Conservation (phyloP, 2,888 invertebrate species). For the Molanna angustata region DNA sequence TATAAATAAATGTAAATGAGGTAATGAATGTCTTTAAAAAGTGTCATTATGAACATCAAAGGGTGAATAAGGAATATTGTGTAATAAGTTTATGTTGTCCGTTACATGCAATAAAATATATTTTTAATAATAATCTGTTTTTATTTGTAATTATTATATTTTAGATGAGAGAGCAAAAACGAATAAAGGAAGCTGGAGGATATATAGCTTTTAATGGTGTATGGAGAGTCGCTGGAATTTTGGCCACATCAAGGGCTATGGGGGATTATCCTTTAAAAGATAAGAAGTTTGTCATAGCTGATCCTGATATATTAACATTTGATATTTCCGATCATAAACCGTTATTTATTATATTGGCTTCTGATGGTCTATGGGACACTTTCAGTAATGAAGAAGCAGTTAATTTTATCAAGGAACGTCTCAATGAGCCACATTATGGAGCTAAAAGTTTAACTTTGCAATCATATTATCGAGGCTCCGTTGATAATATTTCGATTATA, state of each 20-base stretch:
- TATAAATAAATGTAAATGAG: too few relatives aligned
- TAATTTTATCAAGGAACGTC: slow-evolving; percentile 78
- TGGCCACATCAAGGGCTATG: slow-evolving; percentile 91
- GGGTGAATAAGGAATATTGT: too few relatives aligned
- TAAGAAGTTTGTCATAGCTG: slow-evolving; percentile 89
- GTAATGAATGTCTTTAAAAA: too few relatives aligned
- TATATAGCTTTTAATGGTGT: slow-evolving; percentile 94
- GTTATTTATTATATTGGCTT: slow-evolving; percentile 86
- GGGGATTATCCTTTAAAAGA: slow-evolving; percentile 96
- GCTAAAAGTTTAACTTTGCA: slow-evolving; percentile 89
- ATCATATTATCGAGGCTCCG: slow-evolving; percentile 87
- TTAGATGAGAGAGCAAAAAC: slow-evolving; percentile 81
- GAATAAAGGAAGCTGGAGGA: slow-evolving; percentile 94
- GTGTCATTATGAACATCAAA: too few relatives aligned
- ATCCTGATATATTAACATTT: slow-evolving; percentile 92
- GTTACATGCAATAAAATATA: too few relatives aligned
- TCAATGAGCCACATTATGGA: slow-evolving; percentile 84
- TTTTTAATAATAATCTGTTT: not conserved
- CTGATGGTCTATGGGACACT: slow-evolving; percentile 96
- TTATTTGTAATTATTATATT: too few relatives aligned
- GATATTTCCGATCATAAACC: slow-evolving; percentile 84
- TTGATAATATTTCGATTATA: slow-evolving; percentile 94
- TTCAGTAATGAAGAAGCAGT: slow-evolving; percentile 94
- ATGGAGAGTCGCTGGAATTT: slow-evolving; percentile 93
- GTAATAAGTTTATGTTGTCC: too few relatives aligned